Evolutionary conservation across 2,113 vertebrate species (phyloP).

Genomic region (Cyrtonyx montezumae): DNA sequence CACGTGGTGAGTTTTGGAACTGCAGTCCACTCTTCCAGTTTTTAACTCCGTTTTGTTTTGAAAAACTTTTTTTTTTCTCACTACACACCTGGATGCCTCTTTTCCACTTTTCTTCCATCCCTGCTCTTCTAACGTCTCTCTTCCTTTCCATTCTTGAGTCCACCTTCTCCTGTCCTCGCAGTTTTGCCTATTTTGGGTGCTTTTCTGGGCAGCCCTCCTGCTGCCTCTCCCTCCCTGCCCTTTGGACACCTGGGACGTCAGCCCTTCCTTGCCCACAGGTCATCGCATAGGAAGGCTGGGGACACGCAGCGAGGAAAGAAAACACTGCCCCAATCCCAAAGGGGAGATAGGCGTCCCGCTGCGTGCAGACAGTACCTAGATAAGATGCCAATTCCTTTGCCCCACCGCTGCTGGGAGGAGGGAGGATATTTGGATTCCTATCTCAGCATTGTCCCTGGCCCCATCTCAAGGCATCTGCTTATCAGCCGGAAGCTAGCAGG

Average conservation of each 20-base stretch:
- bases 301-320: neutral
- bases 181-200: neutral
- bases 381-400: slow-evolving; percentile 35
- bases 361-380: neutral
- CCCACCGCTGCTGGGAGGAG: neutral
- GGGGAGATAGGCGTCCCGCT: neutral
- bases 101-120: neutral
- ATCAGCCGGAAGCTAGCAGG: slow-evolving; percentile 41
- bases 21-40: neutral
- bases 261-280: accelerated
- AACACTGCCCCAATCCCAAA: neutral
- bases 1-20: neutral
- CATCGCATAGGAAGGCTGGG: neutral
- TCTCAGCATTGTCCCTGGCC: neutral
- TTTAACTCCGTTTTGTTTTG: neutral
- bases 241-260: accelerated
- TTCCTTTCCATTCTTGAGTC: neutral
- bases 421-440: slow-evolving; percentile 28
- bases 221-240: neutral
- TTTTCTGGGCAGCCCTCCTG: neutral
- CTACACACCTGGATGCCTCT: neutral
- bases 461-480: slow-evolving; percentile 21
- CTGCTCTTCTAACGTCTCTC: neutral
- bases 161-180: neutral
- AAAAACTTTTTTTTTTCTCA: neutral